These are phyloP conservation scores for Spatulosminthurus flaviceps DNA, from an alignment of 2,888 invertebrate species.

Conservation along the genomic window DNA sequence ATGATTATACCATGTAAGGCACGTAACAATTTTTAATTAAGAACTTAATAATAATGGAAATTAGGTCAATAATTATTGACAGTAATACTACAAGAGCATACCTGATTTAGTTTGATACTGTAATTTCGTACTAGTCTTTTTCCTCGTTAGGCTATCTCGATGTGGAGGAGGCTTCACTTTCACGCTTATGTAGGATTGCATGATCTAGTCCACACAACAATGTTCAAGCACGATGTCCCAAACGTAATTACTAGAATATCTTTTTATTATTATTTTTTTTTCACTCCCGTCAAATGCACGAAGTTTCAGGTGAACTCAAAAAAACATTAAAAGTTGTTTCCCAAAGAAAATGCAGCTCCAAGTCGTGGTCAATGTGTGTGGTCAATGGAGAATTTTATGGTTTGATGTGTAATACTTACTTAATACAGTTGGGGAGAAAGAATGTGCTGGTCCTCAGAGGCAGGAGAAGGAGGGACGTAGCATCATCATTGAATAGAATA, in stretches of 20 bases:
- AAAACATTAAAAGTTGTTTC: not conserved
- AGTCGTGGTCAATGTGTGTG: too few relatives aligned
- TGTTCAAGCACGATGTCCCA: not conserved
- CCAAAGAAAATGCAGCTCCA: too few relatives aligned
- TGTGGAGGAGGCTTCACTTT: conserved; percentile 31
- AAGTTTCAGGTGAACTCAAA: not conserved
- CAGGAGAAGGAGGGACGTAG: not conserved
- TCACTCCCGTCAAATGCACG: not conserved
- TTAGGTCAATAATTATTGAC: not conserved
- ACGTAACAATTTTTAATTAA: too few relatives aligned
- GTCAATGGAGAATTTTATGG: too few relatives aligned
- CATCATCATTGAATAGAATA: not conserved
- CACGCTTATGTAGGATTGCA: conserved; percentile 49
- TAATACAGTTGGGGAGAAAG: not conserved
- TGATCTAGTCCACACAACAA: not conserved
- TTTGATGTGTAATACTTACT: not conserved
- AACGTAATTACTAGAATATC: not conserved
- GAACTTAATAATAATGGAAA: not conserved
- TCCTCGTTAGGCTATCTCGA: conserved; percentile 19
- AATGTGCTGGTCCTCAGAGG: not conserved
- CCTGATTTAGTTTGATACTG: conserved; percentile 25
- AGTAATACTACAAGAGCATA: not conserved
- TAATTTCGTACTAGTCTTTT: not conserved
- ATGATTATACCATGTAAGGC: too few relatives aligned
- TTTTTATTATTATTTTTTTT: too few relatives aligned